phyloP scores from a whole-genome alignment of 2,888 invertebrate genomes.

The Trichopoda pennipes region DNA sequence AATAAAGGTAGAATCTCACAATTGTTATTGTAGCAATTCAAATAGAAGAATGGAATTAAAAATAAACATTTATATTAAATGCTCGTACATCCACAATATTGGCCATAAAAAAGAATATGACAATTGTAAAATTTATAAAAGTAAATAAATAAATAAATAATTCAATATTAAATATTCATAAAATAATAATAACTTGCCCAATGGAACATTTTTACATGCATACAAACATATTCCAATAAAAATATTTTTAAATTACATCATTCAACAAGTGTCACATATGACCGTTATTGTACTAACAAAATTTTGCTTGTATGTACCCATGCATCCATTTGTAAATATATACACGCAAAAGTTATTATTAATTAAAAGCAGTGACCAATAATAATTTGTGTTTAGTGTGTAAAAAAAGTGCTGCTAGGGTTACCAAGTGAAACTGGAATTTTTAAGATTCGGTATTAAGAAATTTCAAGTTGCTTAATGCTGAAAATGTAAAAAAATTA shows the following conservation, averaged over 20 bases:
- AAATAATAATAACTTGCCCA: constrained; percentile 46
- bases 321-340: neutral
- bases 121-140: constrained; percentile 35
- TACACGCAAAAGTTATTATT: too few species aligned
- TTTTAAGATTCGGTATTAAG: too few species aligned
- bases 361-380: too few species aligned
- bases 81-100: constrained; percentile 37
- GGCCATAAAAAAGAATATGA: constrained; percentile 21
- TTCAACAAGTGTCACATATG: constrained; percentile 51
- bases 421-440: too few species aligned
- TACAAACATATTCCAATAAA: constrained; percentile 7
- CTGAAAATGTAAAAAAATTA: too few species aligned
- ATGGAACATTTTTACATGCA: constrained; percentile 27
- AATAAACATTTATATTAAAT: constrained; percentile 41
- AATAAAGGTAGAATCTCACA: too few species aligned
- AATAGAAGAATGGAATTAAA: neutral
- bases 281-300: constrained; percentile 18
- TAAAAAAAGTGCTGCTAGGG: neutral
- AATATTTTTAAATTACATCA: constrained; percentile 61
- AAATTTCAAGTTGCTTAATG: too few species aligned
- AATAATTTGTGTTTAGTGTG: too few species aligned
- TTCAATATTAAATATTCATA: constrained; percentile 36
- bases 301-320: neutral
- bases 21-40: too few species aligned
- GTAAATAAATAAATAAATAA: neutral